phyloP scores from a whole-genome alignment of 2,113 vertebrate species.

The Microcebus murinus region DNA sequence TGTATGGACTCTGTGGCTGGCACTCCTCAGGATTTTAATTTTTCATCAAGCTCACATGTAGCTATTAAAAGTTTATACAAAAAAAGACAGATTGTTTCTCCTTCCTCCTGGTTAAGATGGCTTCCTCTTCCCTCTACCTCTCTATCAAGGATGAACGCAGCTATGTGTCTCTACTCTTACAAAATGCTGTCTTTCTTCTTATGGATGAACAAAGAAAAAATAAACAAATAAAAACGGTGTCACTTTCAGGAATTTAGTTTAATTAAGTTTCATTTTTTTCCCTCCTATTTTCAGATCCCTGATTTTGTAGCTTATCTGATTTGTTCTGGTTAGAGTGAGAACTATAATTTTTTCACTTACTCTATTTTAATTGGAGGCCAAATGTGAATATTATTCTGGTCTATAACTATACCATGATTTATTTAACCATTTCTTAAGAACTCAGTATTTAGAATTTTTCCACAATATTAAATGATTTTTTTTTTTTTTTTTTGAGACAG shows the following conservation, averaged over 20 bases:
- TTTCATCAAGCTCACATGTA: not conserved
- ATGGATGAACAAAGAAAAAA: no score
- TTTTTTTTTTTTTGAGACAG: no score
- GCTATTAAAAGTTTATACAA: not conserved
- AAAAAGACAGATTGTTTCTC: not conserved
- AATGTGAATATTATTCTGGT: constrained; percentile 21
- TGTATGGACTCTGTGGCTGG: not conserved
- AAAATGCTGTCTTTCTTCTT: not conserved
- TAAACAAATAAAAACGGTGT: not conserved
- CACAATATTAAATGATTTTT: constrained; percentile 16
- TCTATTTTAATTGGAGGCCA: constrained; percentile 13
- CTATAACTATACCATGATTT: constrained; percentile 18
- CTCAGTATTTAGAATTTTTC: constrained; percentile 4
- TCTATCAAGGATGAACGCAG: not conserved
- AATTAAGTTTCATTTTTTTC: not conserved
- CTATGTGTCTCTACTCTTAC: not conserved
- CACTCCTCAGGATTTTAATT: not conserved
- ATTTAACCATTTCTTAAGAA: not conserved
- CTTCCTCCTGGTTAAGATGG: not conserved
- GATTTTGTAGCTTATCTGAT: not conserved
- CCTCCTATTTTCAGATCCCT: not conserved
- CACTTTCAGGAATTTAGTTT: not conserved
- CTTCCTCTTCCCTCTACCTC: not conserved
- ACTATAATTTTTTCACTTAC: not conserved
- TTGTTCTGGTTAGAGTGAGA: constrained; percentile 21